These are phyloP conservation scores for Anabas testudineus DNA, from an alignment of 2,797 vertebrate genomes.

Conservation along the genomic window DNA sequence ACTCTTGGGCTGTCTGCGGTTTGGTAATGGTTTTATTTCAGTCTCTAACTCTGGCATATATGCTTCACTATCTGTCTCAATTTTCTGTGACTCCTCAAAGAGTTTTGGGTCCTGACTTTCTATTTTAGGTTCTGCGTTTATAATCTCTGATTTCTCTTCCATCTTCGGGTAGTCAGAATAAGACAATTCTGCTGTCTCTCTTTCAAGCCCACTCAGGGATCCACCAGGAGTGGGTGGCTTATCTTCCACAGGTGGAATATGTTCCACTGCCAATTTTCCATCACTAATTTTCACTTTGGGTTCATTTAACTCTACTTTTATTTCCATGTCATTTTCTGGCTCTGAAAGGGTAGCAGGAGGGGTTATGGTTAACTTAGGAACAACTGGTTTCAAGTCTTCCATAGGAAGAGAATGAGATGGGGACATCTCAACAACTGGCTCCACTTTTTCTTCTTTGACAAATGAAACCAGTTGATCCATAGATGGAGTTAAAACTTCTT, in stretches of 20 bases:
- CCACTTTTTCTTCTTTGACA: constrained; percentile 74
- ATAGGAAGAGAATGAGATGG: constrained; percentile 59
- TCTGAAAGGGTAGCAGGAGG: constrained; percentile 71
- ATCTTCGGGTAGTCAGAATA: constrained; percentile 77
- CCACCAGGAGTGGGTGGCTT: constrained; percentile 89
- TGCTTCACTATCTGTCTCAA: constrained; percentile 79
- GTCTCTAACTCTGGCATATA: constrained; percentile 83
- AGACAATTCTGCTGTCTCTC: constrained; percentile 73
- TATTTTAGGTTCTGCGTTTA: constrained; percentile 65
- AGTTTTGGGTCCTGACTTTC: constrained; percentile 70
- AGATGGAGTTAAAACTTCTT: constrained; percentile 52
- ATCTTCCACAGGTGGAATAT: constrained; percentile 80
- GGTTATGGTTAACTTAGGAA: constrained; percentile 67
- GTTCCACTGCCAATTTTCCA: constrained; percentile 64
- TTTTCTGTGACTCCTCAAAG: constrained; percentile 74
- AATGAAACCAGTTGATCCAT: constrained; percentile 48
- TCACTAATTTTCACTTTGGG: constrained; percentile 70
- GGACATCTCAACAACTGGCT: constrained; percentile 57
- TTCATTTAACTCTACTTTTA: constrained; percentile 76
- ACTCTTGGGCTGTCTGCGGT: constrained; percentile 90
- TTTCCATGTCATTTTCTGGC: constrained; percentile 56
- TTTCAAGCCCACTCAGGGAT: constrained; percentile 78
- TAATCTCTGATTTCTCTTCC: constrained; percentile 80
- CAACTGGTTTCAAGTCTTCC: constrained; percentile 73
- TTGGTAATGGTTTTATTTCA: constrained; percentile 87